Base-by-base conservation (phyloP, 2,888 invertebrate species). In the Thymelicus lineola region DNA sequence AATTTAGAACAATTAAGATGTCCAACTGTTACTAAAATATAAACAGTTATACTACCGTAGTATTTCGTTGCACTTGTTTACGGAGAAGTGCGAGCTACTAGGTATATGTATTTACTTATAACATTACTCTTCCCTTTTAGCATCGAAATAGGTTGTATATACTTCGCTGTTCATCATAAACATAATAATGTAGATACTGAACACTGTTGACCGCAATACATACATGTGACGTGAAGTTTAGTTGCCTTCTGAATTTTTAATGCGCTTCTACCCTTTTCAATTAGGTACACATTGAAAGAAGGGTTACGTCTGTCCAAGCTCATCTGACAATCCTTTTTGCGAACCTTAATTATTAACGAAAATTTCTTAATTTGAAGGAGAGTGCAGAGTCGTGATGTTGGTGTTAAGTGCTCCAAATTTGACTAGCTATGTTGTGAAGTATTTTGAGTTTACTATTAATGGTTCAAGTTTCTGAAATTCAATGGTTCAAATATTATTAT, bases 311-410 rank as follows among this genome's bases (percentile, higher is more conserved):
- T 91, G 91, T 91, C 92, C 92, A 86, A 87, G 86, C 86, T 83
- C 84, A 82, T 84, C 86, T 92, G 93, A 93, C 90, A 93, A 91
- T 89, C 92, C 93, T 93, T 93, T 93, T 93, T 91, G 86, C 86
- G 88, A 75, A 82, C 80, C 79, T 93, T 87, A 91, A 91, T 93
- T 90, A 92, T 93, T 93, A 80, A 93, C 80, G 85, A 73, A 91
- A 89, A 90, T 90, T 89, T 88, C 92, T 91, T 91, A 89, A 93
- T 91, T 91, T 91, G 88, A 90, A 89, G 80, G 80, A 81, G 83
- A 87, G 83, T 82, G 83, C 78, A 83, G 86, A 88, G 87, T 85
- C 80, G 78, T 76, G 68, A 69, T 74, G 62, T 75, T 64, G 76
- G 75, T 75, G 70, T 76, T 81, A 78, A 80, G 79, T 80, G 78